Evolutionary conservation across 1,140 invertebrate species (phyloP), one percentile per base, ranked within the genome.

Genomic region (Hydropsyche tenuis): DNA sequence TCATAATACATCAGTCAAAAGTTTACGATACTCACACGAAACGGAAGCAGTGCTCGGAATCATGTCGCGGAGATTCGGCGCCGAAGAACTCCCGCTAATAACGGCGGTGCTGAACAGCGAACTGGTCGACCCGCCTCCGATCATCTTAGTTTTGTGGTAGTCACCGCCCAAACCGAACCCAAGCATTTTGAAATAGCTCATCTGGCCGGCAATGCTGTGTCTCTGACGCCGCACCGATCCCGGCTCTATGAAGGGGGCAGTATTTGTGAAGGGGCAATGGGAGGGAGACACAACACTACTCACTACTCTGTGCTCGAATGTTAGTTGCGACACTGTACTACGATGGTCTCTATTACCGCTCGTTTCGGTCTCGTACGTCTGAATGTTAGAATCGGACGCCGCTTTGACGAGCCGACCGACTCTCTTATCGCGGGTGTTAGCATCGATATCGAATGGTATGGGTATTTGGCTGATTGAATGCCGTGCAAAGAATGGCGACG

Each of bases 91-190:
- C 30, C 95, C 95, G 80, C 93, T 95, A 81, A 97, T 97, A 78
- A 97, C 94, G 37, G 95, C 95, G 30, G 95, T 97, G 80, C 93
- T 94, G 88, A 97, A 96, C 69, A 97, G 88, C 78, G 91, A 92
- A 80, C 89, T 91, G 5, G 92, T 87, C 70, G 92, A 92, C 71
- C 90, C 89, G 66, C 88, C 90, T 46, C 88, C 86, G 68, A 88
- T 89, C 79, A 91, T 86, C 84, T 91, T 92, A 85, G 90, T 91
- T 75, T 86, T 82, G 30, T 48, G 51, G 69, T 76, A 73, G 27
- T 63, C 75, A 66, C 73, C 75, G 78, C 85, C 86, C 80, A 85
- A 83, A 78, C 87, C 88, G 83, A 91, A 90, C 80, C 91, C 91
- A 87, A 93, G 87, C 88, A 93, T 90, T 88, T 94, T 92, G 88